Base-by-base conservation (phyloP, 2,888 invertebrate species). In the Drosophila incognita region DNA sequence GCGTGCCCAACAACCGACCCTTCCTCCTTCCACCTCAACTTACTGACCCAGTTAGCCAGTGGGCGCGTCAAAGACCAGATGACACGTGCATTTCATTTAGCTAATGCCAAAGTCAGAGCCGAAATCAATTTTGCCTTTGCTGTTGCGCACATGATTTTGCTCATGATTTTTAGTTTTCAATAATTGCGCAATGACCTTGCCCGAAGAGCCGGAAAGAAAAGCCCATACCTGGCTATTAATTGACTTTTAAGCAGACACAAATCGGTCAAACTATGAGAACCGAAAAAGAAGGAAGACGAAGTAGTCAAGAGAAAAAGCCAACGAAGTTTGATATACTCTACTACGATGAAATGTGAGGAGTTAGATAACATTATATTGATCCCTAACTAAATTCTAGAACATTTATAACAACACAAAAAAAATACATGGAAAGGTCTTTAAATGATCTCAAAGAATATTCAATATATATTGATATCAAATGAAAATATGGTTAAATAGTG, bases 191-290 rank as follows among this genome's bases (percentile, higher is more conserved):
- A 69, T 72, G 83, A 81, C 82, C 82, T 82, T 82, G 83, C 64
- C 78, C 69, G 69, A 29, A 48, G 81, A 76, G 75, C 83, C 81
- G 83, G 82, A 83, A 83, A 79, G 64, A 73, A 74, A 78, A 81
- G 65, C 62, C 67, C 79, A 76, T 79, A 65, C 48, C 68, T 64
- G 66, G 54, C 56, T 58, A 82, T 87, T 89, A 86, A 86, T 86
- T 87, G 82, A 74, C 70, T 80, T 84, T 84, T 76, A 80, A 89
- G 74, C 84, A 82, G 77, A 67, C 48, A 54, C 74, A 80, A 81
- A 81, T 69, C 56, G 69, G 38, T 59, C 52, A 69, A 65, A 61
- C 40, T 59, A 18, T 33, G 35, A 74, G 69, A 71, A 61, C 52
- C 46, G 11, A 53, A 49, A 71, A 18, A 18, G 27, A 15, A 60